Evolutionary conservation across 2,113 vertebrate species (phyloP).

Genomic region (Microtus richardsoni): DNA sequence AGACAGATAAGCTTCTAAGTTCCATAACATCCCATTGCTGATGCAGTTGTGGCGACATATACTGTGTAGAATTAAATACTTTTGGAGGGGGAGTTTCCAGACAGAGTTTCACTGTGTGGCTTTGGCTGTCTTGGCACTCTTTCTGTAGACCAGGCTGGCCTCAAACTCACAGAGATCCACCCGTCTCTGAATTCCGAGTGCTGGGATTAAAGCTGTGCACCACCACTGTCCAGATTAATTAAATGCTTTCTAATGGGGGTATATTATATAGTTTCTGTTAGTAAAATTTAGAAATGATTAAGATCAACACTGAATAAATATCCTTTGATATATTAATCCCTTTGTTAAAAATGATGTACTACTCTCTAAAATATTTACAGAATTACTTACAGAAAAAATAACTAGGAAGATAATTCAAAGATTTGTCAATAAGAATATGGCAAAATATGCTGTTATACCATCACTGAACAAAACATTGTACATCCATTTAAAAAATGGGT

Average conservation of each 20-base stretch:
- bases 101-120: neutral
- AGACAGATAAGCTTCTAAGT: neutral
- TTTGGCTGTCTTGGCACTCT: neutral
- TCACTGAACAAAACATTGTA: neutral
- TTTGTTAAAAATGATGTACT: slow-evolving; percentile 21
- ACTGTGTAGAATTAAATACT: neutral
- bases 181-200: neutral
- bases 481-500: neutral
- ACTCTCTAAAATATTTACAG: neutral
- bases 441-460: neutral
- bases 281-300: neutral
- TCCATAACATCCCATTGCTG: neutral
- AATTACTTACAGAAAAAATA: neutral
- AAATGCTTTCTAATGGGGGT: neutral
- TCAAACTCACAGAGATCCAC: neutral
- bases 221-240: neutral
- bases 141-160: neutral
- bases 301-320: slow-evolving; percentile 26
- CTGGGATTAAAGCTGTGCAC: neutral
- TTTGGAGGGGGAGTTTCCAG: neutral
- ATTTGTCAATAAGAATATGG: neutral
- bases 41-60: neutral
- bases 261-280: neutral
- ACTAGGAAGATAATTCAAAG: neutral
- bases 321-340: neutral